Percentiles rank a stretch among this genome's conserved stretches.
Conservation (phyloP, 2,113 vertebrate genomes). For the Aptenodytes patagonicus region DNA sequence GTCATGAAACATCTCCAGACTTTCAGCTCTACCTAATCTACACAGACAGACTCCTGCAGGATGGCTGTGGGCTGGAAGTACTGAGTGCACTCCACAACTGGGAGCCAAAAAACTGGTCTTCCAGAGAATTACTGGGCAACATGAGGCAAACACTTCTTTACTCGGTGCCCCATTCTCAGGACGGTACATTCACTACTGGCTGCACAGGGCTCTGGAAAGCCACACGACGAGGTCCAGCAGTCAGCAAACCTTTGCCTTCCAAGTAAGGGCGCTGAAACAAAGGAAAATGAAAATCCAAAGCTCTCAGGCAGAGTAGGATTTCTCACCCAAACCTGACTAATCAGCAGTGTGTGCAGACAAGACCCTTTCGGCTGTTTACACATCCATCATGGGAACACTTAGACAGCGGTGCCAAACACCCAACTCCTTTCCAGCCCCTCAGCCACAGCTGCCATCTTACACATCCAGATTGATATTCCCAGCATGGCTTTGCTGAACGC, state of each 20-base stretch:
- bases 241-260: neutral
- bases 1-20: neutral
- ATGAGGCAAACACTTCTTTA: neutral
- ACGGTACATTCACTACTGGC: neutral
- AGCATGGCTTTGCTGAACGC: neutral
- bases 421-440: neutral
- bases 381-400: neutral
- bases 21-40: neutral
- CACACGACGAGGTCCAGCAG: neutral
- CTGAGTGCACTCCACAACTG: neutral
- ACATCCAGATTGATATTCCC: neutral
- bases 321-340: neutral
- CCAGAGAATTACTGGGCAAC: neutral
- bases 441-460: neutral
- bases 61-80: neutral
- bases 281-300: neutral
- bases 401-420: neutral
- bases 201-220: neutral
- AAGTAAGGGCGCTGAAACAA: neutral
- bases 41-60: neutral
- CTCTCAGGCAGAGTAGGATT: neutral
- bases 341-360: accelerated
- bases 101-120: neutral
- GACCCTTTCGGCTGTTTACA: neutral
- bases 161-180: neutral